A percentile compares a stretch with the other conserved stretches of the same genome.
These are phyloP conservation scores for Lasiurus cinereus DNA, from an alignment of 2,113 vertebrate species.

Conservation along the genomic window DNA sequence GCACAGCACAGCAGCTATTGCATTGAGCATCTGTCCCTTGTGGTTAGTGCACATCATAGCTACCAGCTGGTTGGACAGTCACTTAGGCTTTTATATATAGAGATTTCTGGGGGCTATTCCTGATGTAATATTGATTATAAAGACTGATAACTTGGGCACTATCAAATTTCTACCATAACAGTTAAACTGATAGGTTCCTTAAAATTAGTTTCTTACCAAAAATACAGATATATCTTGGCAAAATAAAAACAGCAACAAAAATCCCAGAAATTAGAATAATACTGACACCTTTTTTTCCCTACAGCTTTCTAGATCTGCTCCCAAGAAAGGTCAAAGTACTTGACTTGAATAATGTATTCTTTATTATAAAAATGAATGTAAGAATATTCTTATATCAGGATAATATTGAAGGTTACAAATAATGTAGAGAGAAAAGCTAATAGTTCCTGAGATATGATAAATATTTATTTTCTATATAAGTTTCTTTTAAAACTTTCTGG, in stretches of 20 bases:
- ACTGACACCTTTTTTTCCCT: neutral
- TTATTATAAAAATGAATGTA: neutral
- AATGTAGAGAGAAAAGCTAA: neutral
- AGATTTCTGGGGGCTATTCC: neutral
- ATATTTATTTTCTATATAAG: neutral
- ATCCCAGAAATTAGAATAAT: neutral
- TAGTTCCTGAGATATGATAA: neutral
- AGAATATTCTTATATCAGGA: neutral
- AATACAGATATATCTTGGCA: neutral
- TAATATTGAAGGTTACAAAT: neutral
- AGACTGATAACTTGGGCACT: neutral
- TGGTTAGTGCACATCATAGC: too few species aligned
- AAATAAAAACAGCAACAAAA: neutral
- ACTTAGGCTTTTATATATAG: neutral
- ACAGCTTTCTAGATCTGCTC: neutral
- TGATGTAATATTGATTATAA: neutral
- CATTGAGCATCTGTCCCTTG: too few species aligned
- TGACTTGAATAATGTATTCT: neutral
- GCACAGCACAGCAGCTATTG: too few species aligned
- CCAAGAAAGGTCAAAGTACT: neutral
- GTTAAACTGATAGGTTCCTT: neutral
- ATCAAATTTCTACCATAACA: neutral
- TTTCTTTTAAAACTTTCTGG: neutral
- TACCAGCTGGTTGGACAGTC: too few species aligned
- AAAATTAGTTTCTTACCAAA: neutral